A percentile compares a stretch with the other conserved stretches of the same genome.
Evolutionary conservation across 2,888 invertebrate species (phyloP).

Genomic region (Megaustenia siamemsis): DNA sequence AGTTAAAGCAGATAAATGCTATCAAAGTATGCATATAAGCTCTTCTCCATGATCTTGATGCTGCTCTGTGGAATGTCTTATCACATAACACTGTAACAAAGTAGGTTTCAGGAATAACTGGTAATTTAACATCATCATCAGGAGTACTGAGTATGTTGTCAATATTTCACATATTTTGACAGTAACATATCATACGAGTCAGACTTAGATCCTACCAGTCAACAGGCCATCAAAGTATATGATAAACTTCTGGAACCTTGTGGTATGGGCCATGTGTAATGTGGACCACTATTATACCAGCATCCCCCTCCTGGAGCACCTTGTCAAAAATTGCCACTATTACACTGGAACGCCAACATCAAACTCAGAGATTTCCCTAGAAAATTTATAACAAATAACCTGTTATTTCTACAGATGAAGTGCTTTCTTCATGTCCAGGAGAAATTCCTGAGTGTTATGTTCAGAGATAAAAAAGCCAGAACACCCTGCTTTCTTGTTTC

Average conservation of each 20-base stretch:
- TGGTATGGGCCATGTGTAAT: background rate
- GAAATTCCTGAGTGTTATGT: background rate
- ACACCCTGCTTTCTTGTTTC: constrained; percentile 29
- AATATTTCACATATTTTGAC: background rate
- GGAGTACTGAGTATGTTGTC: background rate
- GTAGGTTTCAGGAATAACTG: too few relatives aligned
- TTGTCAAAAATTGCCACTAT: background rate
- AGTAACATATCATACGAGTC: background rate
- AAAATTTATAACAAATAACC: background rate
- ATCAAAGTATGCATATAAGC: too few relatives aligned
- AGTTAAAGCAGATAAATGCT: too few relatives aligned
- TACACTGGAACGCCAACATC: background rate
- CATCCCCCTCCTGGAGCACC: background rate
- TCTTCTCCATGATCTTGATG: too few relatives aligned
- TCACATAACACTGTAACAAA: too few relatives aligned
- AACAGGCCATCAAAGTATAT: background rate
- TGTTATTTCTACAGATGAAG: background rate
- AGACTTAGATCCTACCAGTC: background rate
- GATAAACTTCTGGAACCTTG: background rate
- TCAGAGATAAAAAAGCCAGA: constrained; percentile 36
- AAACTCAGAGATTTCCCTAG: background rate
- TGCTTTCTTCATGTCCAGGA: background rate
- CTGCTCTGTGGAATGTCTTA: too few relatives aligned
- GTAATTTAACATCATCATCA: background rate
- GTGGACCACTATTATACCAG: constrained; percentile 15